Percentiles rank a stretch among this genome's conserved stretches.
phyloP scores from a whole-genome alignment of 1,140 invertebrate species.

The Pogonognathellus flavescens region DNA sequence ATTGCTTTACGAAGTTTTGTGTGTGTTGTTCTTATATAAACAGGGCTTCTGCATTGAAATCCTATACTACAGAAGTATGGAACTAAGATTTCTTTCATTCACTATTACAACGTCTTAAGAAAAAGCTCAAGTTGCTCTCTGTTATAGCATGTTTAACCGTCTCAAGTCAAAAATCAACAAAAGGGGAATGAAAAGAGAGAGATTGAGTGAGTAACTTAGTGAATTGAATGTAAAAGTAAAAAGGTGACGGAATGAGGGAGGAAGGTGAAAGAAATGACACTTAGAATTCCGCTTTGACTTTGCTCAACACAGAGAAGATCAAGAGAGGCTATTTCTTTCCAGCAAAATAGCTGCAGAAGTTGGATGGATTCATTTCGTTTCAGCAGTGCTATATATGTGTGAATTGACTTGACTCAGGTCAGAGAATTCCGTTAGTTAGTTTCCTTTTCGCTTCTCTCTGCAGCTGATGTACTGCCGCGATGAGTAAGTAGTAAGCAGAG shows the following conservation, averaged over 20 bases:
- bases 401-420: conserved; percentile 34
- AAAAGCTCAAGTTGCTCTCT: no score
- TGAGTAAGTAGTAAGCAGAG: conserved; percentile 24
- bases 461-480: neutral
- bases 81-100: no score
- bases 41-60: no score
- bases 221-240: conserved; percentile 53
- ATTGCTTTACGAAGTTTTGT: no score
- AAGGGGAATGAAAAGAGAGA: conserved; percentile 33
- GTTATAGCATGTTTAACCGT: neutral
- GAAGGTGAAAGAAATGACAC: conserved; percentile 59
- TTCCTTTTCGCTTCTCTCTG: neutral
- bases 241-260: conserved; percentile 59
- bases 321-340: conserved; percentile 42
- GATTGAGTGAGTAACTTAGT: conserved; percentile 14
- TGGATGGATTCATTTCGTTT: conserved; percentile 42
- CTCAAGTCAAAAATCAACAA: conserved; percentile 58
- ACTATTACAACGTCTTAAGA: no score
- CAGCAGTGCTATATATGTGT: neutral
- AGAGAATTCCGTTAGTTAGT: conserved; percentile 32
- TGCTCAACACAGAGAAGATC: conserved; percentile 19
- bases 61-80: no score
- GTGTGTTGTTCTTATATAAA: no score
- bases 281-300: conserved; percentile 50
- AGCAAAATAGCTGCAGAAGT: neutral